These are phyloP conservation scores for Zapus hudsonius DNA, from an alignment of 2,113 vertebrate genomes.

Conservation along the genomic window DNA sequence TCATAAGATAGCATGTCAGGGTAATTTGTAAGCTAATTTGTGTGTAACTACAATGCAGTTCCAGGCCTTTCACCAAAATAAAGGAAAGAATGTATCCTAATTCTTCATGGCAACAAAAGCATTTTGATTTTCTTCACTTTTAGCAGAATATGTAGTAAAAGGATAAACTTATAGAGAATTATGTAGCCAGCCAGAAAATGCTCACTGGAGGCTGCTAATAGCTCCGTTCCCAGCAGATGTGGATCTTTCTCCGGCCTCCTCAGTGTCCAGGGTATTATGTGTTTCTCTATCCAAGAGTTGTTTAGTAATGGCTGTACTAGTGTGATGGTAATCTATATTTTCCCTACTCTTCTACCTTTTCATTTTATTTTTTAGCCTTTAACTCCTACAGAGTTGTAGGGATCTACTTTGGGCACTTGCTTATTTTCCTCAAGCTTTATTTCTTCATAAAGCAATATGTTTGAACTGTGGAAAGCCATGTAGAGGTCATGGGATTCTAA, in stretches of 20 bases:
- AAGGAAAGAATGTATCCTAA: too few relatives aligned
- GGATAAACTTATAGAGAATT: background rate
- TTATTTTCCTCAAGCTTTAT: background rate
- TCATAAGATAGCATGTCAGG: background rate
- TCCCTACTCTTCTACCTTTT: background rate
- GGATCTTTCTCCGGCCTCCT: background rate
- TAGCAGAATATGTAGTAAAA: background rate
- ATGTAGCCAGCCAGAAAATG: accelerated
- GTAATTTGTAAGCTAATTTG: background rate
- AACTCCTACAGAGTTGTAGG: background rate
- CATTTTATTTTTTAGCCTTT: background rate
- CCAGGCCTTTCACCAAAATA: background rate
- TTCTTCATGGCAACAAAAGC: too few relatives aligned
- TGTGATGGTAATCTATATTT: too few relatives aligned
- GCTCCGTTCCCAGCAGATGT: background rate
- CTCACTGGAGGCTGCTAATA: background rate
- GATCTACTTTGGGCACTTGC: background rate
- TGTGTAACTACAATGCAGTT: background rate
- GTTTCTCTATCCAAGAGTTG: accelerated
- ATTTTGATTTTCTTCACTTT: background rate
- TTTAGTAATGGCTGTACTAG: accelerated
- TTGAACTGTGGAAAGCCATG: background rate
- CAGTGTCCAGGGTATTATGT: too few relatives aligned
- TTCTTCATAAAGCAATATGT: background rate
- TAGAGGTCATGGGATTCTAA: background rate